phyloP scores from a whole-genome alignment of 2,797 vertebrate species.

The Streptopelia turtur region DNA sequence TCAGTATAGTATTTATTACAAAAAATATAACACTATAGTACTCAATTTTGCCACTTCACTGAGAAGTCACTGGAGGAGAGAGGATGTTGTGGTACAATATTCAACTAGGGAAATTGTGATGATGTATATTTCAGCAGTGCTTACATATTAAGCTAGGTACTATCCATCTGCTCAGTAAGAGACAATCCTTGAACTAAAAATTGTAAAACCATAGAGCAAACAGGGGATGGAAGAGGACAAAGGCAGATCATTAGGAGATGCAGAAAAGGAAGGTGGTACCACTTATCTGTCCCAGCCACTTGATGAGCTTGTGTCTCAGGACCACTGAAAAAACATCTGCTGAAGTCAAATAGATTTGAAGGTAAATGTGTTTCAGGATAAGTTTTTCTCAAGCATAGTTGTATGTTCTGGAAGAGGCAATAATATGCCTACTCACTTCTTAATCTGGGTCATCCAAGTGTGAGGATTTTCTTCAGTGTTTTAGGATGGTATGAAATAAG shows the following conservation, averaged over 20 bases:
- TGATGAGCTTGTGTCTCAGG: background rate
- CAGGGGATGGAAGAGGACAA: background rate
- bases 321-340: background rate
- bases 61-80: background rate
- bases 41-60: background rate
- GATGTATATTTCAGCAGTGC: background rate
- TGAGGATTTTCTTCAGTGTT: background rate
- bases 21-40: background rate
- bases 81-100: background rate
- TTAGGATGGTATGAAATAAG: background rate
- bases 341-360: background rate
- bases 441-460: background rate
- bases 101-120: background rate
- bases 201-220: background rate
- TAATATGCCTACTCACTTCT: background rate
- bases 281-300: background rate
- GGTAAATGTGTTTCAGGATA: background rate
- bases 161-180: background rate
- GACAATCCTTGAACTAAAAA: background rate
- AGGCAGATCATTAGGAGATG: background rate
- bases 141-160: background rate
- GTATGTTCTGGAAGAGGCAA: background rate
- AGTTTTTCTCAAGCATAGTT: background rate
- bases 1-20: background rate
- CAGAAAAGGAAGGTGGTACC: background rate